Base-by-base conservation (phyloP, 1,140 invertebrate genomes). In the Daktulosphaira vitifoliae region DNA sequence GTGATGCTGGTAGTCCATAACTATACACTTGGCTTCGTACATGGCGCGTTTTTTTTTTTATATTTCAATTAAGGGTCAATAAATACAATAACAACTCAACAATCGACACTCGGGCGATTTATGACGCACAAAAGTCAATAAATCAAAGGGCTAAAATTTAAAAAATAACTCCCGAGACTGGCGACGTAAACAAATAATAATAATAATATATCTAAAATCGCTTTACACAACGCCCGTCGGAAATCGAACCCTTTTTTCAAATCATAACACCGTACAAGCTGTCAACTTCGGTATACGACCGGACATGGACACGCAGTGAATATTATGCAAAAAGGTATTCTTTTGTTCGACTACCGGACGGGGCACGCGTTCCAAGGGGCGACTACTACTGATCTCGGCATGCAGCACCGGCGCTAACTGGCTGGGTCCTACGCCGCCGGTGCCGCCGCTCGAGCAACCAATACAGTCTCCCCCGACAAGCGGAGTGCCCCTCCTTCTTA, bases 1-100 rank as follows among this genome's bases (percentile, higher is more conserved):
- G 38, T 69, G 68, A 22, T 65, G 67, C 39, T 73, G 74, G 42
- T 71, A 71, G 68, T 71, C 71, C 71, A 71, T 71, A 48, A 71
- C 70, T 50, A 71, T 59, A 64, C 70, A 71, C 69, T 71, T 71
- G 29, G 70, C 69, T 52, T 71, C 70, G 66, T 71, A 71, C 70
- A 71, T 71, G 11, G 44, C 26, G 16, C 22, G 0, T 39, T 44
- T 16, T 44, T 44, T 7, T 44, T 44, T 44, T 44, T 44, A 11
- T n/a, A 44, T n/a, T 44, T 7, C n/a, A 44, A 16, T 44, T n/a
- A 7, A 13, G 13, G 5, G 33, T 7, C 15, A 4, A n/a, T 44
- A 44, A 44, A 44, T n/a, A 37, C 5, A 37, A 37, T 7, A 37
- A n/a, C 18, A 16, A 16, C 22, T 16, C 5, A 25, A 26, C n/a